These are phyloP conservation scores for Gopherus evgoodei DNA, from an alignment of 2,113 vertebrate genomes.

Conservation along the genomic window DNA sequence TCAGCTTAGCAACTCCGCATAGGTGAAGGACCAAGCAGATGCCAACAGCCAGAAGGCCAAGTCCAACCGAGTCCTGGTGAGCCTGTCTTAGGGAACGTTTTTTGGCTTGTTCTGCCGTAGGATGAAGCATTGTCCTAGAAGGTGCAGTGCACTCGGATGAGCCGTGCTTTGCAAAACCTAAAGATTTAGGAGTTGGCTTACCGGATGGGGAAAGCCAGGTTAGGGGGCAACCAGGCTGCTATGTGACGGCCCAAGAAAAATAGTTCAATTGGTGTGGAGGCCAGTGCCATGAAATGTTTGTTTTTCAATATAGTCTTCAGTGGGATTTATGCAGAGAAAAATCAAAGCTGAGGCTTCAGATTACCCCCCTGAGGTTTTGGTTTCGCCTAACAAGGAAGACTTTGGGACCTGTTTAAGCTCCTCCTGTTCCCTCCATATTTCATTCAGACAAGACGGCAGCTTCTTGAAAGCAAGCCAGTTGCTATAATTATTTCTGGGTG, in stretches of 20 bases:
- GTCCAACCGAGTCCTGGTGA: not conserved
- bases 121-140: not conserved
- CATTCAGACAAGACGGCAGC: not conserved
- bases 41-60: not conserved
- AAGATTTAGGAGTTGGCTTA: not conserved
- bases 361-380: not conserved
- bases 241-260: not conserved
- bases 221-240: not conserved
- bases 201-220: not conserved
- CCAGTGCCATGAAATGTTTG: not conserved
- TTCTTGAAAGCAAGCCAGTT: conserved; percentile 2
- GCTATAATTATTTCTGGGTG: conserved; percentile 24
- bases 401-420: not conserved
- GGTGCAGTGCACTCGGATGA: not conserved
- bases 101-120: not conserved
- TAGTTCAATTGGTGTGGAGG: not conserved
- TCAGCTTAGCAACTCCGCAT: not conserved
- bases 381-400: not conserved
- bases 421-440: not conserved
- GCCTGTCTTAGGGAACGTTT: not conserved
- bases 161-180: not conserved
- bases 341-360: not conserved
- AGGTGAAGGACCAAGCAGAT: not conserved
- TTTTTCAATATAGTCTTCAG: not conserved
- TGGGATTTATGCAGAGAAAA: not conserved